Percentiles rank a stretch among this genome's conserved stretches.
Evolutionary conservation across 37 sponge, comb jelly and placozoan species (phyloP).

Genomic region (Lycopodina hypogea): DNA sequence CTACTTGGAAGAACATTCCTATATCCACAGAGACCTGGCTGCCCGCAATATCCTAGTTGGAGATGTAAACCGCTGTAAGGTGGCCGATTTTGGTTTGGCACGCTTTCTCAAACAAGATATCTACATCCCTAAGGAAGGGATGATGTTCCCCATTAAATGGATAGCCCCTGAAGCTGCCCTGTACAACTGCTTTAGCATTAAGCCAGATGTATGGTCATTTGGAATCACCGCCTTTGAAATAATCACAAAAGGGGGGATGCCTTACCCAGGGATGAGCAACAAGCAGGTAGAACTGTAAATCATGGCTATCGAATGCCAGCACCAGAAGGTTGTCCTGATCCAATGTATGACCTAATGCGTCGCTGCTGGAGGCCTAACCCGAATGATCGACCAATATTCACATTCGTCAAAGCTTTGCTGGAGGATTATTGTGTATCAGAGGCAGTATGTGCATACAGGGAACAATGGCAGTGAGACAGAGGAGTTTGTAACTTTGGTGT

Average conservation of each 20-base stretch:
- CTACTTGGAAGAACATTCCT: constrained; percentile 92
- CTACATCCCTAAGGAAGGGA: constrained; percentile 90
- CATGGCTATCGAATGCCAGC: constrained; percentile 80
- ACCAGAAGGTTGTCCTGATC: constrained; percentile 84
- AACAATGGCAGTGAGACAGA: constrained; percentile 4
- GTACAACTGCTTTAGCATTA: constrained; percentile 92
- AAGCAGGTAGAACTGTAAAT: constrained; percentile 74
- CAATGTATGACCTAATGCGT: constrained; percentile 88
- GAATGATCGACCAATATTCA: constrained; percentile 88
- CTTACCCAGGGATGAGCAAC: constrained; percentile 97
- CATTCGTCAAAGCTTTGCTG: constrained; percentile 73
- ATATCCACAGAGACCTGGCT: constrained; percentile 95
- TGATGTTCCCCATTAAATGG: constrained; percentile 99
- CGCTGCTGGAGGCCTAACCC: constrained; percentile 81
- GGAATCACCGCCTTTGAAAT: constrained; percentile 88
- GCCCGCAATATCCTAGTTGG: constrained; percentile 96
- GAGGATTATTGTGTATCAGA: constrained; percentile 93
- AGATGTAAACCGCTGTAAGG: constrained; percentile 91
- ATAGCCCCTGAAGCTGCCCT: constrained; percentile 99
- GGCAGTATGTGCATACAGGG: constrained; percentile 75
- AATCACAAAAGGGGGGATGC: constrained; percentile 90
- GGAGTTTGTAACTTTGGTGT: background rate
- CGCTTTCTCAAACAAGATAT: constrained; percentile 93
- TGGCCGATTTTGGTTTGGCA: constrained; percentile 98
- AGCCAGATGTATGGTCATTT: constrained; percentile 98